Base-by-base conservation (phyloP, 2,888 invertebrate genomes). In the Ochlodes sylvanus region DNA sequence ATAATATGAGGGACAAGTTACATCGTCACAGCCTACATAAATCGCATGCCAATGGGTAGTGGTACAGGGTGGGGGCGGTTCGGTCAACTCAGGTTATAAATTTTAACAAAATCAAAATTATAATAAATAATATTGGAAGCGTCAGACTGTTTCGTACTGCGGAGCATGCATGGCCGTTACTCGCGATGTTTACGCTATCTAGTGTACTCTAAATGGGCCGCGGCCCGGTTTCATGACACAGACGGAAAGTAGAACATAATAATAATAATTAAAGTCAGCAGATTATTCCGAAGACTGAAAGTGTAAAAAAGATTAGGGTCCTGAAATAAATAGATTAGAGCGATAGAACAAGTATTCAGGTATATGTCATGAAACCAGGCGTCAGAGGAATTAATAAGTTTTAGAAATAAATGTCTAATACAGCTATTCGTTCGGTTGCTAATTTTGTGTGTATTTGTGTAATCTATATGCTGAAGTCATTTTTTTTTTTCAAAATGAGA, bases 11-110 rank as follows among this genome's bases (percentile, higher is more conserved):
- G 92, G 90, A 90, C 90, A 90, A 92, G 92, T 92, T 88, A 89
- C 88, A 88, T 89, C 77, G 87, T 92, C 88, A 89, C 92, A 92
- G 92, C 88, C 91, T 92, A 90, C 82, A 82, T 75, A 77, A 80
- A 86, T 82, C 87, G 89, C 92, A 92, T 92, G 93, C 93, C 86
- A 89, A 88, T 87, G 80, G 81, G 83, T 65, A 47, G 63, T 64
- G 64, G 65, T 66, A 82, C 79, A 81, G 86, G 76, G 70, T 70
- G 72, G 71, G 82, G 82, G 50, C 50, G 50, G 84, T 82, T 80
- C 81, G 86, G 85, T 88, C 85, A 87, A 87, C 80, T 86, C 81
- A 83, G 84, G 81, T 84, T 80, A 74, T 75, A 79, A 78, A 81
- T 77, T 72, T 67, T 73, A 73, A 73, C 27, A 27, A 54, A 65